Evolutionary conservation across 2,888 invertebrate species (phyloP).

Genomic region (Acleris sparsana): DNA sequence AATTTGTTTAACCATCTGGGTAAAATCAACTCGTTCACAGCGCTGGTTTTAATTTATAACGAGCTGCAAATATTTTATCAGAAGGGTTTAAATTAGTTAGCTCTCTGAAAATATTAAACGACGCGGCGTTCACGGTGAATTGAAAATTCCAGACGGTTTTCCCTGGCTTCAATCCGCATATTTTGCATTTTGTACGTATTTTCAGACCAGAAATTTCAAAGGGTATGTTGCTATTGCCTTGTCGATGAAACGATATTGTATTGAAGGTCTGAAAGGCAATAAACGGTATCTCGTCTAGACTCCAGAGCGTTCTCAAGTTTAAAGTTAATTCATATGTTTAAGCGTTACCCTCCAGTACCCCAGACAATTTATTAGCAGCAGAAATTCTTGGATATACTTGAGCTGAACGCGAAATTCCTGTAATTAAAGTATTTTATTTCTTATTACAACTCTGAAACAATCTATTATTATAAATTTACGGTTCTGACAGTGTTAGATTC

Average conservation of each 20-base stretch:
- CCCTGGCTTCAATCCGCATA: slow-evolving; percentile 14
- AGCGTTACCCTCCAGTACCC: not conserved
- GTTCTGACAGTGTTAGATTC: slow-evolving; percentile 5
- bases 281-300: slow-evolving; percentile 25
- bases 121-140: not conserved
- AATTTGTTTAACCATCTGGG: not conserved
- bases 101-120: slow-evolving; percentile 17
- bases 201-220: not conserved
- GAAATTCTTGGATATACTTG: not conserved
- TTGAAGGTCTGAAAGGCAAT: slow-evolving; percentile 6
- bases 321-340: too few species aligned
- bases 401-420: not conserved
- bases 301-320: not conserved
- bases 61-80: slow-evolving; percentile 11
- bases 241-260: not conserved
- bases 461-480: too few species aligned
- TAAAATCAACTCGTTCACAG: not conserved
- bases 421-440: slow-evolving; percentile 2
- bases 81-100: slow-evolving; percentile 22
- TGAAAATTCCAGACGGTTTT: slow-evolving; percentile 18
- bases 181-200: slow-evolving; percentile 4
- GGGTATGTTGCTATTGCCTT: not conserved
- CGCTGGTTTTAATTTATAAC: slow-evolving; percentile 9
- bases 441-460: not conserved
- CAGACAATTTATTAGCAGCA: slow-evolving; percentile 2